Conservation (phyloP, 2,888 invertebrate species). For the Hirtodrosophila cameraria region DNA sequence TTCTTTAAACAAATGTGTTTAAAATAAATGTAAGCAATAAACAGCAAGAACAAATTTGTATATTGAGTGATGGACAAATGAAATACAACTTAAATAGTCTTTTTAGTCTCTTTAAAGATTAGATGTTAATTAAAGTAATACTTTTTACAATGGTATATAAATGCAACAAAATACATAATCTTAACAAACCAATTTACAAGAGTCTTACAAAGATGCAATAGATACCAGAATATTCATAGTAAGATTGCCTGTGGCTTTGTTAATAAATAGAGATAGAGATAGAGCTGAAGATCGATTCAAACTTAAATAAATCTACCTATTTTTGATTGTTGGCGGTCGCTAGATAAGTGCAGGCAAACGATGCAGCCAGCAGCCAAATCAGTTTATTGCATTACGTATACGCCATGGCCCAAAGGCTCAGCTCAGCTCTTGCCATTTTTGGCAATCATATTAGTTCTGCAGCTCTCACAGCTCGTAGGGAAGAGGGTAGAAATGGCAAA, state of each 20-base stretch:
- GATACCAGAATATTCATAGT: background rate
- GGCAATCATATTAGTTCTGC: slow-evolving; percentile 27
- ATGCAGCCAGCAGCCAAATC: slow-evolving; percentile 27
- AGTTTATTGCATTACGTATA: slow-evolving; percentile 53
- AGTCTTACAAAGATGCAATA: background rate
- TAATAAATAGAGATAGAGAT: background rate
- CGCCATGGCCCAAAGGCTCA: slow-evolving; percentile 22
- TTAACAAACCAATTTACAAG: too few relatives aligned
- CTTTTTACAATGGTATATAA: too few relatives aligned
- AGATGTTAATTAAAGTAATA: too few relatives aligned
- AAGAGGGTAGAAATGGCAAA: slow-evolving; percentile 1
- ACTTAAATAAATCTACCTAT: slow-evolving; percentile 25
- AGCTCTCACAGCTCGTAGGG: slow-evolving; percentile 1
- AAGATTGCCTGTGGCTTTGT: background rate
- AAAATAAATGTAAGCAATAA: too few relatives aligned
- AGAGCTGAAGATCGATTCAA: slow-evolving; percentile 1
- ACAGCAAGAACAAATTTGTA: too few relatives aligned
- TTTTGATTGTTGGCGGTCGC: slow-evolving; percentile 26
- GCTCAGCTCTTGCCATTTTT: slow-evolving; percentile 29
- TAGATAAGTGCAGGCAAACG: slow-evolving; percentile 21
- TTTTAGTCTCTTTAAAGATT: too few relatives aligned
- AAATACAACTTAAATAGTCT: too few relatives aligned
- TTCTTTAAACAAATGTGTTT: too few relatives aligned
- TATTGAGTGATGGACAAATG: too few relatives aligned
- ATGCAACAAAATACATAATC: too few relatives aligned